Conservation (phyloP, 2,797 vertebrate genomes). For the Thamnophis elegans region DNA sequence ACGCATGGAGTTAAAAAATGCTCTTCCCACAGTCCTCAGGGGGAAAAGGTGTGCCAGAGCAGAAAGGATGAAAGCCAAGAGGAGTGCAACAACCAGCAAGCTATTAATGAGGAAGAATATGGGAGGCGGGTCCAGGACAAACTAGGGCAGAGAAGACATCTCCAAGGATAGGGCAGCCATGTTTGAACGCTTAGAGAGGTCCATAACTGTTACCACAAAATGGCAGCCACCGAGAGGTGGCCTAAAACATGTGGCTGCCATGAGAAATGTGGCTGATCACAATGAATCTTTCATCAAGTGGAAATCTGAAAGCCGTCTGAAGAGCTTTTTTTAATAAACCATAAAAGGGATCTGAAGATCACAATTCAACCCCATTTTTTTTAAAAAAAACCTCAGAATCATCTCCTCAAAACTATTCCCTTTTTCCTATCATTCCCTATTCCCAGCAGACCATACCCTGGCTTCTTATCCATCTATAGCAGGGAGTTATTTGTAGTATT, state of each 20-base stretch:
- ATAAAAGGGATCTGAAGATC: not conserved
- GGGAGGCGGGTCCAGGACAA: not conserved
- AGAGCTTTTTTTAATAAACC: not conserved
- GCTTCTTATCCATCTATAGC: not conserved
- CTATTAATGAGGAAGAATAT: not conserved
- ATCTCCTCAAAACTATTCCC: not conserved
- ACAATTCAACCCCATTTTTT: not conserved
- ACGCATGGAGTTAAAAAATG: not conserved
- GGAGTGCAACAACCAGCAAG: slow-evolving; percentile 22
- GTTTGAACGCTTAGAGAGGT: not conserved
- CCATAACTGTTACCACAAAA: not conserved
- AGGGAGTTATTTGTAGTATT: not conserved
- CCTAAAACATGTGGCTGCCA: not conserved
- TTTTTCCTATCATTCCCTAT: not conserved
- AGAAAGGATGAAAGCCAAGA: slow-evolving; percentile 42
- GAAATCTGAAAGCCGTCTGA: not conserved
- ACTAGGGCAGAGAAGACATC: not conserved
- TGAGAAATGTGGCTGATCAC: not conserved
- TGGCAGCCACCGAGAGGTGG: not conserved
- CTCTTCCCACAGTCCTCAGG: slow-evolving; percentile 13
- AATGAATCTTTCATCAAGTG: not conserved
- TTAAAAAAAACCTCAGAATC: not conserved
- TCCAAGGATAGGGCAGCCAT: not conserved
- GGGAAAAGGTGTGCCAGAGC: slow-evolving; percentile 8
- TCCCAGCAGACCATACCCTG: not conserved